Base-by-base conservation (phyloP, 2,888 invertebrate species). In the Drosophila ezoana region DNA sequence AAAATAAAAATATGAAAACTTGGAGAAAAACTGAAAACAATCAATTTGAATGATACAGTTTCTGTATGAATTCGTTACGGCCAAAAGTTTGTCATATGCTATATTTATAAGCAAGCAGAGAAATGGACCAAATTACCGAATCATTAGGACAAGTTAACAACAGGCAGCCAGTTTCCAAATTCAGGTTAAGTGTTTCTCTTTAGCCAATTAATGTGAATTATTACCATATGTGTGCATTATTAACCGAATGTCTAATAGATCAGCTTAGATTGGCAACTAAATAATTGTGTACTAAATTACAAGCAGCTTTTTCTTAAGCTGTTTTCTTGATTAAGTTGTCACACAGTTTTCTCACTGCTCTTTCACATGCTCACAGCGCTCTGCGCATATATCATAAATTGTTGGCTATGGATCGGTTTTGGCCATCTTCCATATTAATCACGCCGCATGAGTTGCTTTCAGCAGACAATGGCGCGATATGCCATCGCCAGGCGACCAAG, bases 361-460 rank as follows among this genome's bases (percentile, higher is more conserved):
- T 16, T 35, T 48, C 14, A 28, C 9, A 51, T 28, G 8, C 56
- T 18, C 16, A 9, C 32, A 45, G 45, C 65, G 45, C 65, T 45
- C 20, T 43, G 13, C n/a, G 33, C 14, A 28, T 18, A 32, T 57
- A 44, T 57, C 62, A 65, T 77, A 44, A 77, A 83, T 72, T 67
- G 63, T 61, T 68, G 47, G 54, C 57, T 57, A 52, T 54, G 66
- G 51, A 43, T 59, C 63, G 72, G 66, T 73, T 86, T 87, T 87
- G 86, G 86, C 79, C 88, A 88, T 79, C 81, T 82, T 86, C 72
- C 88, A 88, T 88, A 82, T 82, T 88, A 82, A 82, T 82, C 81
- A 82, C 81, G 62, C 88, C 88, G 80, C 81, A 88, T 88, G 81
- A 76, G 81, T 71, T 72, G 88, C 83, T 83, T 83, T 83, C 87